A percentile compares a stretch with the other conserved stretches of the same genome.
Conservation (phyloP, 2,797 vertebrate genomes). For the Phoebastria nigripes region DNA sequence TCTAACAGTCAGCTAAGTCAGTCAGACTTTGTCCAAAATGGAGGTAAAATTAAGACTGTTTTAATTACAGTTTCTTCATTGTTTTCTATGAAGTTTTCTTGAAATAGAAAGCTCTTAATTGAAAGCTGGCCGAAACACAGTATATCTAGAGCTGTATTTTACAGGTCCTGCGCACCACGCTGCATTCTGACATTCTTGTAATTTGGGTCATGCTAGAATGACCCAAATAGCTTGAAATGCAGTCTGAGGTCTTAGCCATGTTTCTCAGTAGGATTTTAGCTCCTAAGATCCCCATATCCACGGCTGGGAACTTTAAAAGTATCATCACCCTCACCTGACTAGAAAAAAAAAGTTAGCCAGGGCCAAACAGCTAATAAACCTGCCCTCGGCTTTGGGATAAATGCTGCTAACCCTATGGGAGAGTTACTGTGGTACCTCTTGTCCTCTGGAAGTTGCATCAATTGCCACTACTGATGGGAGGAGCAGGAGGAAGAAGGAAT, state of each 20-base stretch:
- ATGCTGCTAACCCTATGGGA: not conserved
- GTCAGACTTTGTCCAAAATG: not conserved
- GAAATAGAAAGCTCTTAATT: not conserved
- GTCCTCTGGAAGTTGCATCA: not conserved
- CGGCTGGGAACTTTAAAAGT: not conserved
- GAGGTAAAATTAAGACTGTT: not conserved
- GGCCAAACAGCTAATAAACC: not conserved
- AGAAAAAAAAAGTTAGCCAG: not conserved
- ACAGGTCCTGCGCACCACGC: not conserved
- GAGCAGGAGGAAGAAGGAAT: not conserved
- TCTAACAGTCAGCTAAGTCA: not conserved
- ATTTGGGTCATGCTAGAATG: not conserved
- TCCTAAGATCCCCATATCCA: not conserved
- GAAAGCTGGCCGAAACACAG: not conserved
- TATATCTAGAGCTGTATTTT: not conserved
- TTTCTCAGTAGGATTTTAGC: not conserved
- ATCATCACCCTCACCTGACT: not conserved
- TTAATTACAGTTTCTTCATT: not conserved
- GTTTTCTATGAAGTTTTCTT: not conserved
- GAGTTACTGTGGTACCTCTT: not conserved
- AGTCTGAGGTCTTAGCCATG: not conserved
- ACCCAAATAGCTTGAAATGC: not conserved
- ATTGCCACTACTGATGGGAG: not conserved
- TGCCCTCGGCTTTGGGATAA: not conserved
- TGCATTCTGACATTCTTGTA: not conserved